Conservation (phyloP, 2,888 invertebrate genomes). For the Diadromus collaris region DNA sequence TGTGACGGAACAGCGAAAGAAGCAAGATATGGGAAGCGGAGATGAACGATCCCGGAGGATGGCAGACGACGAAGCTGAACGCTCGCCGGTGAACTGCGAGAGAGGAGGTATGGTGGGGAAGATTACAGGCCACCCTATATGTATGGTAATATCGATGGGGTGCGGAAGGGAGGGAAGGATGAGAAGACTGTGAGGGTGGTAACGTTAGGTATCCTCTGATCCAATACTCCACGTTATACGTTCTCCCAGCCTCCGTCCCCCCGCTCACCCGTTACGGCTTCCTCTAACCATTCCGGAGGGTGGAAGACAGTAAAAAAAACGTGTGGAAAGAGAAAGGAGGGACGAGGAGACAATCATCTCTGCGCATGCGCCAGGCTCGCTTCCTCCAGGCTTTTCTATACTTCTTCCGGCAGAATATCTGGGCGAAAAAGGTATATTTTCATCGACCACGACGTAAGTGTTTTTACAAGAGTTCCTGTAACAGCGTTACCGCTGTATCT, state of each 20-base stretch:
- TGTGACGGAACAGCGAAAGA: constrained; percentile 31
- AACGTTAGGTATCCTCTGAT: constrained; percentile 58
- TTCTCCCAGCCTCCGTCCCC: constrained; percentile 50
- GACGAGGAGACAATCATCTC: constrained; percentile 46
- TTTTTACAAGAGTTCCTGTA: background rate
- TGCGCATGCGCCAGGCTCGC: constrained; percentile 42
- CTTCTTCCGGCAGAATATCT: constrained; percentile 7
- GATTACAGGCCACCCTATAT: constrained; percentile 72
- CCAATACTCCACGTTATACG: constrained; percentile 57
- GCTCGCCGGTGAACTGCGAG: constrained; percentile 55
- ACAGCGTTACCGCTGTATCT: too few species aligned
- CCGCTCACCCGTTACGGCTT: constrained; percentile 60
- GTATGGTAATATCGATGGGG: constrained; percentile 75
- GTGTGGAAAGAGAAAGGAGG: constrained; percentile 54
- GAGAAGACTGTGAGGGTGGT: constrained; percentile 51
- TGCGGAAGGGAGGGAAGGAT: constrained; percentile 50
- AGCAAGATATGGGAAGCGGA: constrained; percentile 35
- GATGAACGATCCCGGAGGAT: constrained; percentile 28
- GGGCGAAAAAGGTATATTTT: background rate
- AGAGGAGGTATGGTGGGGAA: constrained; percentile 59
- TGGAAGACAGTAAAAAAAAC: constrained; percentile 59
- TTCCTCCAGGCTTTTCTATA: constrained; percentile 7
- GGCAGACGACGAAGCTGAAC: constrained; percentile 48
- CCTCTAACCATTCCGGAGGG: constrained; percentile 66
- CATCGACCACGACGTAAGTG: background rate